phyloP scores from a whole-genome alignment of 2,888 invertebrate species.

The Criorhina ranunculi region DNA sequence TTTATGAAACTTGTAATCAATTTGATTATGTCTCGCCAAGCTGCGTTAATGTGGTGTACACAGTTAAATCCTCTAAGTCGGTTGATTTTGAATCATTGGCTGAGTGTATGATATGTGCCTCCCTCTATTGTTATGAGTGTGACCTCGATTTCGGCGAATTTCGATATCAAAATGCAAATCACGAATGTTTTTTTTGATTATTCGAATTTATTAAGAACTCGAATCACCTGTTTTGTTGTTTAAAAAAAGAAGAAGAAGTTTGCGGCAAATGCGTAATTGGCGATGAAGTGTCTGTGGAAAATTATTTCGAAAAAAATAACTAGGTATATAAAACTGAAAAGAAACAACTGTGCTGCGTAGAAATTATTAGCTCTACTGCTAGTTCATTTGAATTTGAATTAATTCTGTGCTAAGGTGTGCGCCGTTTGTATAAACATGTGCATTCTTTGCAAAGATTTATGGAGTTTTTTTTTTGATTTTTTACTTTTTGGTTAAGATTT shows the following conservation, averaged over 20 bases:
- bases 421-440: not conserved
- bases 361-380: not conserved
- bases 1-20: constrained; percentile 12
- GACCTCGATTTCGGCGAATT: constrained; percentile 14
- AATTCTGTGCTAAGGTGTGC: not conserved
- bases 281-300: not conserved
- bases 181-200: constrained; percentile 22
- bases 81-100: constrained; percentile 6
- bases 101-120: not conserved
- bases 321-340: not conserved
- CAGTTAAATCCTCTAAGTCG: constrained; percentile 20
- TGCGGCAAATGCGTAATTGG: constrained; percentile 3
- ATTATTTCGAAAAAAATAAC: not conserved
- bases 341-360: not conserved
- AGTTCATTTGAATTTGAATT: not conserved
- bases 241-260: not conserved
- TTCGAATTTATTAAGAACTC: constrained; percentile 28
- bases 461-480: not conserved
- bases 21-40: constrained; percentile 25
- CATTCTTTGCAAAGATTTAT: not conserved
- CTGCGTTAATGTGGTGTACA: not conserved
- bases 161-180: constrained; percentile 27
- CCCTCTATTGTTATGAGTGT: constrained; percentile 2
- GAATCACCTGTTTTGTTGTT: not conserved
- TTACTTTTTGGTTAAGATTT: not conserved